phyloP scores from a whole-genome alignment of 1,140 invertebrate species.

The Lethocerus indicus region DNA sequence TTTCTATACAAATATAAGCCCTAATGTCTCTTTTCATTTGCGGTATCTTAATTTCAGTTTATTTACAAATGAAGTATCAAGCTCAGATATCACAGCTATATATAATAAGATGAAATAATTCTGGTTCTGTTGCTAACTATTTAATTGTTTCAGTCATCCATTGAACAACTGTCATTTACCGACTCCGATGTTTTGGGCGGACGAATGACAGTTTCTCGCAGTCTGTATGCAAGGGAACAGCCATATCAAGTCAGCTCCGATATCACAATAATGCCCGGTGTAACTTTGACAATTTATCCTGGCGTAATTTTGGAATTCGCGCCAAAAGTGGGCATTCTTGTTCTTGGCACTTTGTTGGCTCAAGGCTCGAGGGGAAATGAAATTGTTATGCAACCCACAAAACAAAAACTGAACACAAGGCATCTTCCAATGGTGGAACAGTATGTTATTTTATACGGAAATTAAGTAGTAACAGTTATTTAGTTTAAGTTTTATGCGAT shows the following conservation, averaged over 20 bases:
- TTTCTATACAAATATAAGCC: too few relatives aligned
- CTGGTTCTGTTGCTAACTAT: too few relatives aligned
- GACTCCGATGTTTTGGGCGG: too few relatives aligned
- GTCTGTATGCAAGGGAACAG: conserved; percentile 39
- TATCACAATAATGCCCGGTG: conserved; percentile 90
- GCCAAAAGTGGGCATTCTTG: conserved; percentile 92
- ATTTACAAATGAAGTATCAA: too few relatives aligned
- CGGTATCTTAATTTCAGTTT: too few relatives aligned
- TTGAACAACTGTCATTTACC: too few relatives aligned
- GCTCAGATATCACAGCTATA: too few relatives aligned
- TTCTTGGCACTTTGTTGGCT: conserved; percentile 75
- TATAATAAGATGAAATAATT: too few relatives aligned
- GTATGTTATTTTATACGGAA: conserved; percentile 1
- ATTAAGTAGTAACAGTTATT: neutral
- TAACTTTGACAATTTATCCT: conserved; percentile 68
- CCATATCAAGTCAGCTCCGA: conserved; percentile 81
- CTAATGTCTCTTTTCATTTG: too few relatives aligned
- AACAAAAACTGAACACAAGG: neutral
- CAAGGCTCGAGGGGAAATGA: conserved; percentile 58
- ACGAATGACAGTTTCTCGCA: conserved; percentile 54
- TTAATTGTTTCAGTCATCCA: too few relatives aligned
- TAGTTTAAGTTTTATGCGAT: too few relatives aligned
- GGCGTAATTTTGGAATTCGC: conserved; percentile 88
- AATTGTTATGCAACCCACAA: conserved; percentile 62
- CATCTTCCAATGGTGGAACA: conserved; percentile 4